These are phyloP conservation scores for Scaptomyza caliginosa DNA, from an alignment of 2,888 invertebrate species.

Conservation along the genomic window DNA sequence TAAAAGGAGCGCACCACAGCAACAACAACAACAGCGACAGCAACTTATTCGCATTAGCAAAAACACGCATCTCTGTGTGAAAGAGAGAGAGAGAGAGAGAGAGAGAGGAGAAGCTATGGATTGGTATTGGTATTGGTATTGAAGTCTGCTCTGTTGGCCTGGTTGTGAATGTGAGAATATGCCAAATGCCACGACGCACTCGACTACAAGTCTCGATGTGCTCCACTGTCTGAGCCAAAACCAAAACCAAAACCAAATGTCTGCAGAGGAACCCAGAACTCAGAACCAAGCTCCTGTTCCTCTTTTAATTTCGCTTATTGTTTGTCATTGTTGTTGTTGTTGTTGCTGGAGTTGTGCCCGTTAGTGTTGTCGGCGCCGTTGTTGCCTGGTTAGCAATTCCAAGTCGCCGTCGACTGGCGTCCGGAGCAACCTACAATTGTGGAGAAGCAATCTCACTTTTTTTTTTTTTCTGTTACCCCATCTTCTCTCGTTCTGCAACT, in stretches of 20 bases:
- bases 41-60: slow-evolving; percentile 78
- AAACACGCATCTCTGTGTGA: slow-evolving; percentile 50
- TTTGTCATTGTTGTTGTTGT: slow-evolving; percentile 45
- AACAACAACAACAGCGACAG: slow-evolving; percentile 27
- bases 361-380: slow-evolving; percentile 38
- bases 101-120: slow-evolving; percentile 17
- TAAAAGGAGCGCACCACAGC: slow-evolving; percentile 59
- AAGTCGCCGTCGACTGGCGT: slow-evolving; percentile 49
- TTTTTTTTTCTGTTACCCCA: too few relatives aligned
- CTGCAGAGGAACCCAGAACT: slow-evolving; percentile 24
- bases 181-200: slow-evolving; percentile 61
- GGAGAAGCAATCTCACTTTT: slow-evolving; percentile 48
- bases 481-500: neutral
- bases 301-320: slow-evolving; percentile 64
- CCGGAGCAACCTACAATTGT: slow-evolving; percentile 51
- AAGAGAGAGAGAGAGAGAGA: neutral
- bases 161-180: slow-evolving; percentile 62
- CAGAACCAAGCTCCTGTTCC: slow-evolving; percentile 24
- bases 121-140: slow-evolving; percentile 12
- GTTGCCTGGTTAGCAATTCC: slow-evolving; percentile 33
- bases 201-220: slow-evolving; percentile 24
- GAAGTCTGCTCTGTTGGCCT: slow-evolving; percentile 13
- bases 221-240: slow-evolving; percentile 32
- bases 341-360: slow-evolving; percentile 32
- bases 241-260: slow-evolving; percentile 52